Conservation (phyloP, 2,888 invertebrate species). For the Cheilosia scutellata region DNA sequence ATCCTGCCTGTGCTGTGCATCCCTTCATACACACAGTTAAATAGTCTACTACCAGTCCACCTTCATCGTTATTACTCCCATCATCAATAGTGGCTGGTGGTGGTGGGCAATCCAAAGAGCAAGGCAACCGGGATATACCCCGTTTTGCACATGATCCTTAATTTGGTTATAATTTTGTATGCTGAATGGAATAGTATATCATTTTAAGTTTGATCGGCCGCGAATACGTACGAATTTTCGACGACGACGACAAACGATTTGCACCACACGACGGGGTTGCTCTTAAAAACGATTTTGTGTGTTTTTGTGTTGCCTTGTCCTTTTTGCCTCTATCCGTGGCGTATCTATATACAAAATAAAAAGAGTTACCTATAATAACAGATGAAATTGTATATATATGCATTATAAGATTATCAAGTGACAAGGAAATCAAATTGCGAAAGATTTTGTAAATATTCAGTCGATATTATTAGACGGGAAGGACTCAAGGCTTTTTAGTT, state of each 20-base stretch:
- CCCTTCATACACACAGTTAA: conserved; percentile 51
- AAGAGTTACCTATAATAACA: conserved; percentile 40
- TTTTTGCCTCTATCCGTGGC: conserved; percentile 44
- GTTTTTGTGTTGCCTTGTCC: conserved; percentile 59
- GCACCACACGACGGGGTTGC: conserved; percentile 63
- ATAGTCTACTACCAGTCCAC: conserved; percentile 37
- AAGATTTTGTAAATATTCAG: conserved; percentile 61
- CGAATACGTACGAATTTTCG: conserved; percentile 81
- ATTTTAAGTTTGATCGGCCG: conserved; percentile 85
- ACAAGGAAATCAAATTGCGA: conserved; percentile 63
- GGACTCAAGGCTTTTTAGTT: conserved; percentile 38
- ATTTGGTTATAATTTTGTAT: conserved; percentile 84
- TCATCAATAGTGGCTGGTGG: conserved; percentile 65
- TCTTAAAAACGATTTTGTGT: conserved; percentile 51
- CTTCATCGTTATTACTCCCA: conserved; percentile 64
- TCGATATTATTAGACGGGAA: conserved; percentile 41
- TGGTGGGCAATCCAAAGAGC: conserved; percentile 64
- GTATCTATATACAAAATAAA: conserved; percentile 9
- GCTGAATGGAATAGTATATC: conserved; percentile 84
- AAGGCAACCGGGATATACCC: conserved; percentile 70
- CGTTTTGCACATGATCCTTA: conserved; percentile 83
- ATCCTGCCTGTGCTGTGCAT: conserved; percentile 47
- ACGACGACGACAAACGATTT: conserved; percentile 72
- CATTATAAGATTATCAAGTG: conserved; percentile 36
- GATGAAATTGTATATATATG: conserved; percentile 38